phyloP scores from a whole-genome alignment of 2,888 invertebrate species.

The Aphidoletes aphidimyza region DNA sequence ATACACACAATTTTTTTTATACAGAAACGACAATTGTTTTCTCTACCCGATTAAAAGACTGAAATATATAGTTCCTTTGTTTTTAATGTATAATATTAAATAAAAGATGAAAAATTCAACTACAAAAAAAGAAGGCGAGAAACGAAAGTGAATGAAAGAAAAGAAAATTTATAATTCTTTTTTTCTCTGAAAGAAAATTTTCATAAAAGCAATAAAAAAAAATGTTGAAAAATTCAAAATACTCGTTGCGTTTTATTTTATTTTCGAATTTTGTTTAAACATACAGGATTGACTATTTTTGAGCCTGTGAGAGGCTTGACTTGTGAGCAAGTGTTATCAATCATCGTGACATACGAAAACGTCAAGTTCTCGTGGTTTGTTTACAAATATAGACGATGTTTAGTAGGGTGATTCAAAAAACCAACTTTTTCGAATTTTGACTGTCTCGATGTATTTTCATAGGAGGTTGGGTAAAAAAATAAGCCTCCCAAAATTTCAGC shows the following conservation, averaged over 20 bases:
- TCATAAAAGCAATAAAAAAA: constrained; percentile 41
- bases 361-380: too few species aligned
- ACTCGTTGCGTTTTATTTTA: background rate
- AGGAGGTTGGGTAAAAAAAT: too few species aligned
- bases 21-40: constrained; percentile 20
- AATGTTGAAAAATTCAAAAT: background rate
- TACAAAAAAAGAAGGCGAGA: background rate
- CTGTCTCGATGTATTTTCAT: too few species aligned
- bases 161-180: background rate
- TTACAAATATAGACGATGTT: too few species aligned
- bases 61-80: constrained; percentile 68
- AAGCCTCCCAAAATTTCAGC: too few species aligned
- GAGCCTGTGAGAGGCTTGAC: too few species aligned
- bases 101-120: constrained; percentile 26
- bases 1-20: background rate
- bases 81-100: constrained; percentile 61
- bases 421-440: too few species aligned
- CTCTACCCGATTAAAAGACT: constrained; percentile 62
- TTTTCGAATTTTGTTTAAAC: background rate
- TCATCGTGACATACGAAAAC: too few species aligned
- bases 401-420: too few species aligned
- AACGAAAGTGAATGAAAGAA: background rate
- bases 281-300: background rate
- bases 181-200: background rate
- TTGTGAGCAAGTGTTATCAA: too few species aligned